These are phyloP conservation scores for Cebus imitator DNA, from an alignment of 2,113 vertebrate species.

Conservation along the genomic window DNA sequence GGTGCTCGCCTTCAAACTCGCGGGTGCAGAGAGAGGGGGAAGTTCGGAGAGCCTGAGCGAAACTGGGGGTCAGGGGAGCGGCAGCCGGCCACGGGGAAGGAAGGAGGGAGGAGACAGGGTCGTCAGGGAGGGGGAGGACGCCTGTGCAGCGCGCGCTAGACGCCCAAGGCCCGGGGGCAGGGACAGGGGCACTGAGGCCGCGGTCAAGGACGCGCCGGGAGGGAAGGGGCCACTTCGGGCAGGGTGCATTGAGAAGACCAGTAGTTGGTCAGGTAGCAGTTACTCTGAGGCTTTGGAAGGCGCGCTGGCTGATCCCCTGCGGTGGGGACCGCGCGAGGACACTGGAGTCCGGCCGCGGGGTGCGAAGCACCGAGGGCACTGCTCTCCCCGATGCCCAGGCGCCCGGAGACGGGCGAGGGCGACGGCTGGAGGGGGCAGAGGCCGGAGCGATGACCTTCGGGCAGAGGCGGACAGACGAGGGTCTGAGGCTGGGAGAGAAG, in stretches of 20 bases:
- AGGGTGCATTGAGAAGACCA: too few species aligned
- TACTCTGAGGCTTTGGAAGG: background rate
- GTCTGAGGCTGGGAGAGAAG: background rate
- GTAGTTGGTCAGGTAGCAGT: too few species aligned
- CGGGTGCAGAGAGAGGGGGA: background rate
- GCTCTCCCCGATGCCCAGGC: background rate
- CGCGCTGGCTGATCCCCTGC: too few species aligned
- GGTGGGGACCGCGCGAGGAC: background rate
- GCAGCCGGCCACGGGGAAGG: background rate
- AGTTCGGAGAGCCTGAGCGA: rapidly evolving
- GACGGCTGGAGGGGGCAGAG: background rate
- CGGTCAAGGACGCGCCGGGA: too few species aligned
- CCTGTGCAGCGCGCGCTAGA: background rate
- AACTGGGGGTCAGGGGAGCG: background rate
- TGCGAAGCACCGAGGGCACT: too few species aligned
- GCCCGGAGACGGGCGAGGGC: too few species aligned
- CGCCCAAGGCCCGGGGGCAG: background rate
- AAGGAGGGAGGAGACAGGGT: rapidly evolving
- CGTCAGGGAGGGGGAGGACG: rapidly evolving
- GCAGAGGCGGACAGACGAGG: background rate
- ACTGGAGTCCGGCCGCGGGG: rapidly evolving
- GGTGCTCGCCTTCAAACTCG: background rate
- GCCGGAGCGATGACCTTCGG: background rate
- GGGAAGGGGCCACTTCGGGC: too few species aligned
- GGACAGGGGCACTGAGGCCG: background rate